Conservation (phyloP, 2,888 invertebrate genomes). For the Rhaphigaster nebulosa region DNA sequence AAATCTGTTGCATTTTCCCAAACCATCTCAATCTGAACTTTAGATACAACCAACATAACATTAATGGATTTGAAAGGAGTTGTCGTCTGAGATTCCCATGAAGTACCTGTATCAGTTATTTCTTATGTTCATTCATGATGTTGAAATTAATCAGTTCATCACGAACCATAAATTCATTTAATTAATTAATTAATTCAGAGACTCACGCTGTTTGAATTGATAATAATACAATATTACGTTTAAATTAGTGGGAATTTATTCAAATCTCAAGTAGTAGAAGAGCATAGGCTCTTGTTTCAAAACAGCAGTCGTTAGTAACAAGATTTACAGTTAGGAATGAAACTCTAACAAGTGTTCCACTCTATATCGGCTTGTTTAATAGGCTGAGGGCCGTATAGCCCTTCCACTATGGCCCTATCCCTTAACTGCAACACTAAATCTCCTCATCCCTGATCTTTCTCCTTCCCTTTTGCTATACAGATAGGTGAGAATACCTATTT, state of each 20-base stretch:
- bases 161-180: too few relatives aligned
- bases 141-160: not conserved
- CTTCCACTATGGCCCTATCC: not conserved
- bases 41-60: too few relatives aligned
- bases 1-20: too few relatives aligned
- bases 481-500: constrained; percentile 5
- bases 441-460: constrained; percentile 13
- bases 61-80: too few relatives aligned
- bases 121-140: not conserved
- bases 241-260: not conserved
- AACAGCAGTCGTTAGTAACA: constrained; percentile 11
- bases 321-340: constrained; percentile 7
- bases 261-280: not conserved
- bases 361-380: constrained; percentile 31
- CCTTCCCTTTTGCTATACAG: constrained; percentile 1
- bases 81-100: too few relatives aligned
- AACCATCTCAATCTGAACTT: too few relatives aligned
- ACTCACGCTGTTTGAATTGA: not conserved
- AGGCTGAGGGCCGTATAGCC: not conserved
- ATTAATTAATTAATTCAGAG: not conserved
- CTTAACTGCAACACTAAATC: constrained; percentile 32
- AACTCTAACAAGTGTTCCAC: constrained; percentile 24
- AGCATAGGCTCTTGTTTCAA: not conserved
- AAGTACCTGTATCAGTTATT: not conserved
- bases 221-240: not conserved